phyloP scores from a whole-genome alignment of 1,140 invertebrate species.

The Monochamus saltuarius region DNA sequence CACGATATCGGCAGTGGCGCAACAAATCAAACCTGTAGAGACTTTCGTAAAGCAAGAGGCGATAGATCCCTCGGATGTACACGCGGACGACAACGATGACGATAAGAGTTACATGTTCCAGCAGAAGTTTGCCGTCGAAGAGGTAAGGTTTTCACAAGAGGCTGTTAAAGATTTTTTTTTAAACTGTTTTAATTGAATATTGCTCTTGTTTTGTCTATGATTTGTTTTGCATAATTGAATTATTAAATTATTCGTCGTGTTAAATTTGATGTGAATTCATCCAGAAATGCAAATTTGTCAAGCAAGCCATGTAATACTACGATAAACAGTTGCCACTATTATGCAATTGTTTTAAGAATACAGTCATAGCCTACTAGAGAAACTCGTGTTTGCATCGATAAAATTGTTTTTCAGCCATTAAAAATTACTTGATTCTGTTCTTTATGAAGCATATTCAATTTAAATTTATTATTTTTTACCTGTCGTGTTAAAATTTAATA shows the following conservation, averaged over 20 bases:
- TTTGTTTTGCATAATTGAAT: slow-evolving; percentile 1
- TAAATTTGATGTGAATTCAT: background rate
- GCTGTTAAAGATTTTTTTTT: background rate
- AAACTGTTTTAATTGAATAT: too few relatives aligned
- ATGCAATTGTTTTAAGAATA: too few relatives aligned
- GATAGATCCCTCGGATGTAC: slow-evolving; percentile 23
- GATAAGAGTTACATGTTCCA: slow-evolving; percentile 15
- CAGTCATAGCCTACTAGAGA: too few relatives aligned
- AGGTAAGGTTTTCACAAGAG: slow-evolving; percentile 9
- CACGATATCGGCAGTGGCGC: slow-evolving; percentile 25
- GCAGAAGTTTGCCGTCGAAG: slow-evolving; percentile 21
- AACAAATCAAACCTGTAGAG: slow-evolving; percentile 32
- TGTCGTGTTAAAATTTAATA: background rate
- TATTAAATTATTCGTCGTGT: background rate
- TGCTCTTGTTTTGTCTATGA: too few relatives aligned
- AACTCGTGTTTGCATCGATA: too few relatives aligned
- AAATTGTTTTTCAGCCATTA: too few relatives aligned
- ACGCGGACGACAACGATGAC: slow-evolving; percentile 20
- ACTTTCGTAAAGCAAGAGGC: slow-evolving; percentile 42
- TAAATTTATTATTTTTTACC: too few relatives aligned
- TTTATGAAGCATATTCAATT: too few relatives aligned
- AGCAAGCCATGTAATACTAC: too few relatives aligned
- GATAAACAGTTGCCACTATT: too few relatives aligned
- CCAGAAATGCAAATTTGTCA: too few relatives aligned
- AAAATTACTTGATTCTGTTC: too few relatives aligned